Evolutionary conservation across 2,888 invertebrate genomes (phyloP), one percentile per base, ranked within the genome.

Genomic region (Heliconius ethilla): DNA sequence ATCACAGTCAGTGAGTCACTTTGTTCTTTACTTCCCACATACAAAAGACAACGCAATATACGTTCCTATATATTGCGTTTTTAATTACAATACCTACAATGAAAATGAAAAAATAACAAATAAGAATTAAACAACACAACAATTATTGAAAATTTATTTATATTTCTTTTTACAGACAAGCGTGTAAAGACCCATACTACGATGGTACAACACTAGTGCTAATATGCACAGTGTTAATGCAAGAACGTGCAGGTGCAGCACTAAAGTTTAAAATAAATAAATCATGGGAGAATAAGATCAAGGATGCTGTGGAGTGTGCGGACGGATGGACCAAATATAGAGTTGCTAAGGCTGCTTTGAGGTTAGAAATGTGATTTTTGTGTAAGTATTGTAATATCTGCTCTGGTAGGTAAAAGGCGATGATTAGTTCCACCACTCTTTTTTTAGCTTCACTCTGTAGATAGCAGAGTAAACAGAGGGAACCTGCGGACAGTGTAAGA

Each of bases 301-400:
- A 96, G 77, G 93, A 91, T n/a, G 95, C 96, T 13, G 87, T 95
- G 2, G 86, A 87, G 0, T 91, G 90, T 15, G 95, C 96, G 0
- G 96, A 97, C 85, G 95, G 96, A 5, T 98, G 98, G 98, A 96
- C 97, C 9, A 96, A 97, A 85, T 99, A 98, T 89, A 95, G 98
- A 81, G 97, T 99, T 69, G 98, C 97, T 0, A 95, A 98, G 76
- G 97, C 98, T 22, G 98, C 98, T 0, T 96, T 98, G 27, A 95
- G 98, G 95, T 97, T 15, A 37, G 33, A 33, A 70, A 13, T 66
- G 22, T 33, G 1, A 33, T 59, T 59, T 59, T 59, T 59, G 59
- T 59, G 9, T 51, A 22, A 22, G 7, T 51, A 18, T 51, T 51
- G 18, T 51, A 51, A 51, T 51, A 6, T 18, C 18, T 51, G 6